Percentiles rank a stretch among this genome's conserved stretches.
Conservation (phyloP, 2,797 vertebrate species). For the Martes flavigula region DNA sequence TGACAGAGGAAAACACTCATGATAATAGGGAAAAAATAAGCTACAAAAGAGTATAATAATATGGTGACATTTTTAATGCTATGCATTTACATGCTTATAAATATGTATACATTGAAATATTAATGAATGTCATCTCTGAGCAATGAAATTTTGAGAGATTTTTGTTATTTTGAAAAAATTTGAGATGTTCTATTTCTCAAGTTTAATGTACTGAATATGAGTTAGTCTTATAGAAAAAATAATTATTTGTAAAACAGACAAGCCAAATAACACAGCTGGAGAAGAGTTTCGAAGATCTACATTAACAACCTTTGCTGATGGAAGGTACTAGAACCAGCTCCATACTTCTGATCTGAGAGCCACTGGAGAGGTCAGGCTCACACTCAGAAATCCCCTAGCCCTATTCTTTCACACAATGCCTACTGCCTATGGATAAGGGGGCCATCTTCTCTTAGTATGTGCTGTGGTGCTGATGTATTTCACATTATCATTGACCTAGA, state of each 20-base stretch:
- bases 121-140: not conserved
- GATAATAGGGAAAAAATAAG: not conserved
- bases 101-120: not conserved
- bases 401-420: not conserved
- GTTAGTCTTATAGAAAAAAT: not conserved
- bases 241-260: not conserved
- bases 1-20: not conserved
- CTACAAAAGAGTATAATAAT: not conserved
- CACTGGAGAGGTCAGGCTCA: not conserved
- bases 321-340: not conserved
- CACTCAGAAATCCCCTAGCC: not conserved
- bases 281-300: not conserved
- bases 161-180: not conserved
- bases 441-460: not conserved
- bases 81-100: not conserved
- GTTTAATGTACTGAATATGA: not conserved
- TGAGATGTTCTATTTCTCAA: not conserved
- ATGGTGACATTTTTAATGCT: not conserved
- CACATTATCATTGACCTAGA: not conserved
- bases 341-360: not conserved
- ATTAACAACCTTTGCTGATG: not conserved
- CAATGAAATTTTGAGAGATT: not conserved
- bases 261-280: not conserved
- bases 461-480: fast-evolving
- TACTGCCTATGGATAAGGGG: not conserved